Evolutionary conservation across 2,113 vertebrate genomes (phyloP), one percentile per base, ranked within the genome.

Genomic region (Xiphophorus hellerii): DNA sequence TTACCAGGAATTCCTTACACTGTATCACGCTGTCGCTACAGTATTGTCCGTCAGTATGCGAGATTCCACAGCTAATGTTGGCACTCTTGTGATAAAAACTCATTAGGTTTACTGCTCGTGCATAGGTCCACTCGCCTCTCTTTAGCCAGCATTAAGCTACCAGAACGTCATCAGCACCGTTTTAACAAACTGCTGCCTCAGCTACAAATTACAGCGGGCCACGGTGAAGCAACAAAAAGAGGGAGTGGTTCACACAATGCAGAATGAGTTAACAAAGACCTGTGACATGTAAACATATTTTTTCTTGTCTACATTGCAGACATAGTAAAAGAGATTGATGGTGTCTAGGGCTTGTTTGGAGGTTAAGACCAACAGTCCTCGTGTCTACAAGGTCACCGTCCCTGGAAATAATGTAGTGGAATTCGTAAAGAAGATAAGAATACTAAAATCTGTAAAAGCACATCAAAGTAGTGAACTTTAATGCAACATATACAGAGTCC

Each of bases 41-140:
- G 81, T 54, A 67, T 39, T 76, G 72, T 84, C 48, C 11, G 42
- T 62, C 67, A 66, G 1, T 81, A n/a, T 1, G 73, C 60, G 74
- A 89, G 39, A 91, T 92, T 91, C 92, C 83, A 69, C 82, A 81
- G 27, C 81, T 79, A 80, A 63, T 77, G 79, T 91, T 91, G 33
- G 31, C 92, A 89, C 71, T 31, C n/a, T 35, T 54, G 8, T 35
- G 83, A 67, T 71, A 73, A 89, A 91, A 91, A 44, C 89, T 60
- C 69, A 84, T 73, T 72, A 31, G 5, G 51, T 20, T 51, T 51
- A 22, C 14, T 7, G 14, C 17, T 39, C 33, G 37, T 58, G 60
- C 63, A 13, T 14, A 20, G 31, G 14, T 51, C 11, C 4, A 13
- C 8, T 20, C 64, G 39, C 76, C 48, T 13, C 20, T 61, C n/a